Percentiles rank a stretch among this genome's conserved stretches.
These are phyloP conservation scores for Sarcophaga peregrina DNA, from an alignment of 1,140 invertebrate species.

Conservation along the genomic window DNA sequence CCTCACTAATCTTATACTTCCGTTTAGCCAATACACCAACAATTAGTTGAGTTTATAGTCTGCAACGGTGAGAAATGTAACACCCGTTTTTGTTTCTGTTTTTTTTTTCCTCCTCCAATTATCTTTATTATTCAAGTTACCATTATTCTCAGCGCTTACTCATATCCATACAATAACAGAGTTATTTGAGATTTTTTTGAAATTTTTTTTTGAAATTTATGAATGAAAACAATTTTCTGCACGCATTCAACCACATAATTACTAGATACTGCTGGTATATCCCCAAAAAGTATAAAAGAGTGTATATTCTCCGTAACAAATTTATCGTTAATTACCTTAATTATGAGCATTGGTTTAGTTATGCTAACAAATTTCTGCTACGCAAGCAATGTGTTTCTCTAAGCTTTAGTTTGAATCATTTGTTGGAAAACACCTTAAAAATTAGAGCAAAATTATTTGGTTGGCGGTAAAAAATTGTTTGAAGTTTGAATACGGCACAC, in stretches of 20 bases:
- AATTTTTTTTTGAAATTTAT: constrained; percentile 2
- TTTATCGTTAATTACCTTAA: constrained; percentile 37
- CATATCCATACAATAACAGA: too few relatives aligned
- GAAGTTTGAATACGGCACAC: not conserved
- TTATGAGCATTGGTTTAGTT: constrained; percentile 32
- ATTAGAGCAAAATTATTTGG: not conserved
- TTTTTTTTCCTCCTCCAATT: too few relatives aligned
- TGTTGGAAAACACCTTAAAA: not conserved
- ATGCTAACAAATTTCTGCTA: not conserved
- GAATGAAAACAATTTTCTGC: constrained; percentile 40
- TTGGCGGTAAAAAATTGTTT: not conserved
- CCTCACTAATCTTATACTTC: constrained; percentile 20
- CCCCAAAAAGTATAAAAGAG: not conserved
- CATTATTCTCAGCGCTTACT: too few relatives aligned
- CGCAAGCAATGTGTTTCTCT: not conserved
- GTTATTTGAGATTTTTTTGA: not conserved
- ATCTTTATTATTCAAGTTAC: too few relatives aligned
- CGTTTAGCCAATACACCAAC: constrained; percentile 14
- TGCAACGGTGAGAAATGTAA: constrained; percentile 35
- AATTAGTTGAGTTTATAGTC: not conserved
- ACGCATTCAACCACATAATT: constrained; percentile 30
- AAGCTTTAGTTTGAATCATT: not conserved
- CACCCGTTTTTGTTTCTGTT: constrained; percentile 2
- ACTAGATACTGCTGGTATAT: not conserved
- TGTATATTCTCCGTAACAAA: not conserved